Conservation (phyloP, 2,797 vertebrate species). For the Labroides dimidiatus region DNA sequence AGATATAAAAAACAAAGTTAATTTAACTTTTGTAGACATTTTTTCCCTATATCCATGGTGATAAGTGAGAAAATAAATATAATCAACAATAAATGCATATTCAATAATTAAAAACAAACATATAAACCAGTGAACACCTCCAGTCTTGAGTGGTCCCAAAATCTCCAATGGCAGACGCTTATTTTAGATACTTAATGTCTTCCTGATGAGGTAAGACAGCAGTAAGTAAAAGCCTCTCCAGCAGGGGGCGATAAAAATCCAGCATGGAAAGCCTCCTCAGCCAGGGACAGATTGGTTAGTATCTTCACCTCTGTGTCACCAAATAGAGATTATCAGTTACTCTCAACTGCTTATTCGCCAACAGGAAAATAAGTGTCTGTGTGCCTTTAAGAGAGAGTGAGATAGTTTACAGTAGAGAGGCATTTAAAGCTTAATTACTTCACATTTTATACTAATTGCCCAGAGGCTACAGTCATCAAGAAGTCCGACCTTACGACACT, state of each 20-base stretch:
- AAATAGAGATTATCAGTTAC: not conserved
- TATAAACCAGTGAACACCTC: no score
- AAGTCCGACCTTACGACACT: conserved; percentile 22
- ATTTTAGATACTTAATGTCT: not conserved
- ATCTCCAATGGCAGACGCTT: not conserved
- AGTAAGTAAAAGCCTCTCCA: conserved; percentile 51
- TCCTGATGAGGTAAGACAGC: not conserved
- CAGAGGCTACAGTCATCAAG: conserved; percentile 3
- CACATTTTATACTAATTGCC: conserved; percentile 6
- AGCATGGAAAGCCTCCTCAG: conserved; percentile 1
- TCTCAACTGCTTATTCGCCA: not conserved
- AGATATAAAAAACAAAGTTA: no score
- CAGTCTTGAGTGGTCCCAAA: no score
- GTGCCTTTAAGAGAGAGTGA: not conserved
- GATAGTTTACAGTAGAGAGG: not conserved
- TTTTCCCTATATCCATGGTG: no score
- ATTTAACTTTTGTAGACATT: no score
- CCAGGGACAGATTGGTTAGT: not conserved
- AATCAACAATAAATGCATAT: no score
- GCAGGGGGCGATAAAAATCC: conserved; percentile 66
- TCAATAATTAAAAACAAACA: no score
- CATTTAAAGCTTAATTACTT: conserved; percentile 10
- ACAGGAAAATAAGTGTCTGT: not conserved
- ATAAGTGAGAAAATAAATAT: no score
- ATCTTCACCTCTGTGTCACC: not conserved